phyloP scores from a whole-genome alignment of 2,888 invertebrate species.

The Keiferia lycopersicella region DNA sequence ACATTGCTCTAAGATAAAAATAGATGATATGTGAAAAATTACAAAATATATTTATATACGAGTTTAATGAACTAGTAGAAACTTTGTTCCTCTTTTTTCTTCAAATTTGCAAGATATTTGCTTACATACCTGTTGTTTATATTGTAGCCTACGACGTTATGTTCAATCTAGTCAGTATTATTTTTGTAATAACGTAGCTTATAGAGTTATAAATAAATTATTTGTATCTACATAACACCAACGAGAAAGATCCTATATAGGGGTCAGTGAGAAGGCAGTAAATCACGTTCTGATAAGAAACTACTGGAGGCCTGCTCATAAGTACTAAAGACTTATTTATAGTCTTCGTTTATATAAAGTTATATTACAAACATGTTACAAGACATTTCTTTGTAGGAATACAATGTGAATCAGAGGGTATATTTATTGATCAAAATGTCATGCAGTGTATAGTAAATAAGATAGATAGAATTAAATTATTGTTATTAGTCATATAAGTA shows the following conservation, averaged over 20 bases:
- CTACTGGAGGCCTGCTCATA: constrained; percentile 14
- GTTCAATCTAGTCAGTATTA: no score
- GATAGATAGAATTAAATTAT: neutral
- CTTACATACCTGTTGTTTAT: no score
- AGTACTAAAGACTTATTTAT: constrained; percentile 7
- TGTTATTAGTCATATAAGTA: neutral
- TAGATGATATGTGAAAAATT: no score
- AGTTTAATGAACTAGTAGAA: no score
- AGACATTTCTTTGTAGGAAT: constrained; percentile 10
- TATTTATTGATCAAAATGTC: neutral
- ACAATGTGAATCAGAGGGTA: neutral
- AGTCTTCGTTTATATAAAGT: constrained; percentile 11
- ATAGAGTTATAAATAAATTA: neutral
- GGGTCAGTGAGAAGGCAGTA: neutral
- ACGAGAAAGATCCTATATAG: neutral
- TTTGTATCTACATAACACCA: neutral
- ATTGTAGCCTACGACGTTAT: no score
- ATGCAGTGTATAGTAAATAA: neutral
- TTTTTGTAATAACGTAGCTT: neutral
- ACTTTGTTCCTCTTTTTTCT: no score
- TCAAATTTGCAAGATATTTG: no score
- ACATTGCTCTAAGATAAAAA: no score
- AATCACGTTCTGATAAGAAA: constrained; percentile 21
- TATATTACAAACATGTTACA: neutral
- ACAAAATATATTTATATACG: no score